These are phyloP conservation scores for Epistrophe grossulariae DNA, from an alignment of 2,888 invertebrate species.

Conservation along the genomic window DNA sequence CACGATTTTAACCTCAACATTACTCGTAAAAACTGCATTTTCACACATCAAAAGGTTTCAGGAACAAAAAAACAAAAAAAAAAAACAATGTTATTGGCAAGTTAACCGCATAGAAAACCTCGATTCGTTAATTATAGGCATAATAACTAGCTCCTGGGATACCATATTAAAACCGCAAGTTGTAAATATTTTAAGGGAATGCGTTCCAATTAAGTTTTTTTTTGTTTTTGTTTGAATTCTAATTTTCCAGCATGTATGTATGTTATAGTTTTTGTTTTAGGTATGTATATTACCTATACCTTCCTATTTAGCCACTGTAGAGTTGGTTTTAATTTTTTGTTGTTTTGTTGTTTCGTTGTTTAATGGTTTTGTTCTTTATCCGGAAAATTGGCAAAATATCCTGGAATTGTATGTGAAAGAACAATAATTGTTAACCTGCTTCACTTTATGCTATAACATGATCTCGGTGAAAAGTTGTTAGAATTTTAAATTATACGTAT, in stretches of 20 bases:
- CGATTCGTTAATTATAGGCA: constrained; percentile 59
- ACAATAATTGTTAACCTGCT: constrained; percentile 5
- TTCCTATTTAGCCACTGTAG: not conserved
- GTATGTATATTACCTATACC: no score
- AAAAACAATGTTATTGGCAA: constrained; percentile 26
- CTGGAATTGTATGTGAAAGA: not conserved
- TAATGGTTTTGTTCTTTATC: not conserved
- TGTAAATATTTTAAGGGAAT: constrained; percentile 58
- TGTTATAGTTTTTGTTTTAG: no score
- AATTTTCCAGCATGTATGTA: constrained; percentile 7
- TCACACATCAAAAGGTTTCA: not conserved
- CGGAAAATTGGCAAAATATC: constrained; percentile 23
- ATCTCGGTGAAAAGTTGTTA: constrained; percentile 7
- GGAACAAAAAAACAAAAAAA: not conserved
- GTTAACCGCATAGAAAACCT: constrained; percentile 59
- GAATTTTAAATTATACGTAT: not conserved
- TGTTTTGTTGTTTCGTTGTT: not conserved
- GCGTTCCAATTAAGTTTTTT: not conserved
- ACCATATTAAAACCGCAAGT: constrained; percentile 48
- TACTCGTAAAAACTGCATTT: not conserved
- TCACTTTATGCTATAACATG: not conserved
- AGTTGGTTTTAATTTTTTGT: not conserved
- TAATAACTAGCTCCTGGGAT: constrained; percentile 43
- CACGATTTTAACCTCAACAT: not conserved
- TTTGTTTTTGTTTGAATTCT: not conserved